Conservation (phyloP, 1,140 invertebrate species). For the Lordiphosa mommai region DNA sequence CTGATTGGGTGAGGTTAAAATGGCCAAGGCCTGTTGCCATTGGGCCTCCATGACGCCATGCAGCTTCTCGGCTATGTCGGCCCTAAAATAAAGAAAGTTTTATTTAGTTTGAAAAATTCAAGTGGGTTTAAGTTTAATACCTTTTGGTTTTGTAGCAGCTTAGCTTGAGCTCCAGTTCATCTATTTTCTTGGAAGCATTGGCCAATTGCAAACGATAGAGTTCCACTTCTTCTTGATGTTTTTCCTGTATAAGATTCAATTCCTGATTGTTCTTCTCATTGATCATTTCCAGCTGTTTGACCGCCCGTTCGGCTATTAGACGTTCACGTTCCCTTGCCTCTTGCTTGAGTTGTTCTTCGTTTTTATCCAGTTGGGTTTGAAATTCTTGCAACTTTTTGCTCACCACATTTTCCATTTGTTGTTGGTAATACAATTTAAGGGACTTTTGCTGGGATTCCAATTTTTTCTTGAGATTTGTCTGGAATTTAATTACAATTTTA, state of each 20-base stretch:
- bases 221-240: slow-evolving; percentile 87
- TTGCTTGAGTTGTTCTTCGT: slow-evolving; percentile 83
- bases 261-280: slow-evolving; percentile 88
- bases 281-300: slow-evolving; percentile 86
- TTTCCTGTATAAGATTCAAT: slow-evolving; percentile 87
- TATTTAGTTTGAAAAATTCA: neutral
- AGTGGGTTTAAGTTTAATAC: slow-evolving; percentile 2
- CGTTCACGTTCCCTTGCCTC: slow-evolving; percentile 85
- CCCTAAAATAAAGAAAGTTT: slow-evolving; percentile 37
- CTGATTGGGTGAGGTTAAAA: slow-evolving; percentile 82
- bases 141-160: slow-evolving; percentile 81
- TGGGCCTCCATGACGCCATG: slow-evolving; percentile 89
- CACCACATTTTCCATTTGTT: slow-evolving; percentile 88
- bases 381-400: slow-evolving; percentile 88
- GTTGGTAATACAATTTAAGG: slow-evolving; percentile 87
- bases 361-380: slow-evolving; percentile 86
- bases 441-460: slow-evolving; percentile 85
- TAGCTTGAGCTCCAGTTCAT: slow-evolving; percentile 83
- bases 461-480: slow-evolving; percentile 80
- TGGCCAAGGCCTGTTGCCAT: slow-evolving; percentile 87
- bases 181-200: slow-evolving; percentile 84
- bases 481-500: neutral
- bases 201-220: slow-evolving; percentile 84
- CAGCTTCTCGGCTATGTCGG: slow-evolving; percentile 86
- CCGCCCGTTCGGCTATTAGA: slow-evolving; percentile 84